Percentiles rank a stretch among this genome's conserved stretches.
Conservation (phyloP, 35 echinoderm and acorn worm genomes). For the Heliocidaris erythrogramma region DNA sequence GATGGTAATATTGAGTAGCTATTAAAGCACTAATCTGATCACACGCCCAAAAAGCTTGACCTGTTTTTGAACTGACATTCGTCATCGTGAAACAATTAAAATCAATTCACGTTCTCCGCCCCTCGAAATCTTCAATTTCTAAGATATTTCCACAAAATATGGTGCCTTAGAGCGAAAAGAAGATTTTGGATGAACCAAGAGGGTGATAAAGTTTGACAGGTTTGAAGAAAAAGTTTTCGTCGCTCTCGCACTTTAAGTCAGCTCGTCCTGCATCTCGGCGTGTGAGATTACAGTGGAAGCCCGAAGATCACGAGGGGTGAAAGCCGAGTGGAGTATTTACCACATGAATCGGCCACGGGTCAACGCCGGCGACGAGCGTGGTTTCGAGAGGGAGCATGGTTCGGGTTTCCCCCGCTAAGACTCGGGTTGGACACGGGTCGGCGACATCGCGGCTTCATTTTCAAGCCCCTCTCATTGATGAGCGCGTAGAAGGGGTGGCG, state of each 20-base stretch:
- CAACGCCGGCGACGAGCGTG: slow-evolving; percentile 25
- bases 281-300: slow-evolving; percentile 40
- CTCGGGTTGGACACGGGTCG: slow-evolving; percentile 43
- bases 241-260: not conserved
- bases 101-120: not conserved
- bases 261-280: not conserved
- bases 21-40: not conserved
- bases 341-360: slow-evolving; percentile 41
- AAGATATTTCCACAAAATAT: not conserved
- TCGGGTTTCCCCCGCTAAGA: slow-evolving; percentile 33
- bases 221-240: not conserved
- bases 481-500: slow-evolving; percentile 5
- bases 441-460: slow-evolving; percentile 40
- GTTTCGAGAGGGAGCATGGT: slow-evolving; percentile 39
- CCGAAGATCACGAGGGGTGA: slow-evolving; percentile 25
- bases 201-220: not conserved
- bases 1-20: not conserved
- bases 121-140: not conserved
- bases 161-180: not conserved
- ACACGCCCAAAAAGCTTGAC: not conserved
- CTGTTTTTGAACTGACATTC: not conserved
- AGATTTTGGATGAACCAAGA: not conserved
- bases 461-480: slow-evolving; percentile 36
- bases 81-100: not conserved
- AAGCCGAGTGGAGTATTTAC: slow-evolving; percentile 42